Evolutionary conservation across 2,797 vertebrate genomes (phyloP).

Genomic region (Squalus acanthias): DNA sequence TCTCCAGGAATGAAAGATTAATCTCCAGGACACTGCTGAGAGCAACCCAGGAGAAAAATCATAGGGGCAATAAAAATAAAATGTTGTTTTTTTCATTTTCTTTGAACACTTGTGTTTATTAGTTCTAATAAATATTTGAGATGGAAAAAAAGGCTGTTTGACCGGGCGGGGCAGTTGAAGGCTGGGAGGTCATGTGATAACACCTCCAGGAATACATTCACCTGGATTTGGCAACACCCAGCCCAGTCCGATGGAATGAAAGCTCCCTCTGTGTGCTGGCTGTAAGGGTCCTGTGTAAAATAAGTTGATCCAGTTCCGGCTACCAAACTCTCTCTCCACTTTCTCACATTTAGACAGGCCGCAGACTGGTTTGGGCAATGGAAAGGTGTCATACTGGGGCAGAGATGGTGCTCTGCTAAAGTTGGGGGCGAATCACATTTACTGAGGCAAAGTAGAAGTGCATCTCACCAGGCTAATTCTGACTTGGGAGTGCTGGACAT

Average conservation of each 20-base stretch:
- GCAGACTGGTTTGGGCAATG: background rate
- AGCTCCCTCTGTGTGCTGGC: background rate
- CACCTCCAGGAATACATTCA: too few relatives aligned
- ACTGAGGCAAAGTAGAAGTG: background rate
- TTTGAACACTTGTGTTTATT: too few relatives aligned
- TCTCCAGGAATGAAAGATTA: too few relatives aligned
- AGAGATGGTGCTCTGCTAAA: background rate
- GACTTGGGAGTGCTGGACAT: background rate
- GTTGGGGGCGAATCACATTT: background rate
- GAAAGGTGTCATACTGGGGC: background rate
- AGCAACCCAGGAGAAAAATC: too few relatives aligned
- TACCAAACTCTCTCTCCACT: background rate
- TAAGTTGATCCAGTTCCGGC: background rate
- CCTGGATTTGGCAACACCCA: too few relatives aligned
- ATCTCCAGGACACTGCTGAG: too few relatives aligned
- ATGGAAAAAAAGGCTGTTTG: too few relatives aligned
- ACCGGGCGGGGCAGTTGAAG: background rate
- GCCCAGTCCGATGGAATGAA: background rate
- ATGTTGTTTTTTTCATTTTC: too few relatives aligned
- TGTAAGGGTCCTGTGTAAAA: background rate
- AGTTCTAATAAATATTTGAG: too few relatives aligned
- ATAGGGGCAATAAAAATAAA: too few relatives aligned
- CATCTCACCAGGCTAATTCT: background rate
- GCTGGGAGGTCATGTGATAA: too few relatives aligned
- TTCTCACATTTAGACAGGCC: background rate